Conservation (phyloP, 2,888 invertebrate species). For the Ypsolopha sequella region DNA sequence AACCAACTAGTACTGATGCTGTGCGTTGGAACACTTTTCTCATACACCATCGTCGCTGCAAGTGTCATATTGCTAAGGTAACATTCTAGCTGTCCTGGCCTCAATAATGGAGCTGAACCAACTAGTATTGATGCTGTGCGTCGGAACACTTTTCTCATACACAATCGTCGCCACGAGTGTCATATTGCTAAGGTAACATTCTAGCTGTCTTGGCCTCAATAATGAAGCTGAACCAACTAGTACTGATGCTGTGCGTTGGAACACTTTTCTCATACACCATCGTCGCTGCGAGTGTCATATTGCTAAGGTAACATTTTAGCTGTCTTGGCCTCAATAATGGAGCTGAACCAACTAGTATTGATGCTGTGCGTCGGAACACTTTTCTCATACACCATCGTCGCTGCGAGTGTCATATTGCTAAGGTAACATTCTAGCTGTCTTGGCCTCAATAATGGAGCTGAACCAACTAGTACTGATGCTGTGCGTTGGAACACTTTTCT, state of each 20-base stretch:
- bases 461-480: slow-evolving; percentile 86
- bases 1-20: slow-evolving; percentile 86
- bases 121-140: slow-evolving; percentile 88
- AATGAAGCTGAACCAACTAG: slow-evolving; percentile 82
- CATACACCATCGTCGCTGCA: slow-evolving; percentile 88
- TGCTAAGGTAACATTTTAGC: slow-evolving; percentile 72
- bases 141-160: slow-evolving; percentile 87
- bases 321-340: slow-evolving; percentile 85
- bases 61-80: slow-evolving; percentile 87
- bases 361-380: slow-evolving; percentile 91
- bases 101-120: slow-evolving; percentile 83
- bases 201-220: slow-evolving; percentile 76
- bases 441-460: slow-evolving; percentile 84
- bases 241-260: slow-evolving; percentile 90
- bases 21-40: slow-evolving; percentile 86
- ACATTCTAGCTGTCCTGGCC: slow-evolving; percentile 64
- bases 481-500: slow-evolving; percentile 86
- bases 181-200: slow-evolving; percentile 77
- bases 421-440: slow-evolving; percentile 65
- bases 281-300: slow-evolving; percentile 86
- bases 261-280: slow-evolving; percentile 88
- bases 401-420: slow-evolving; percentile 84
- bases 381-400: slow-evolving; percentile 88
- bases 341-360: slow-evolving; percentile 82
- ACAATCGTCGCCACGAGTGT: slow-evolving; percentile 89